Base-by-base conservation (phyloP, 2,113 vertebrate genomes). In the Erythrolamprus reginae region DNA sequence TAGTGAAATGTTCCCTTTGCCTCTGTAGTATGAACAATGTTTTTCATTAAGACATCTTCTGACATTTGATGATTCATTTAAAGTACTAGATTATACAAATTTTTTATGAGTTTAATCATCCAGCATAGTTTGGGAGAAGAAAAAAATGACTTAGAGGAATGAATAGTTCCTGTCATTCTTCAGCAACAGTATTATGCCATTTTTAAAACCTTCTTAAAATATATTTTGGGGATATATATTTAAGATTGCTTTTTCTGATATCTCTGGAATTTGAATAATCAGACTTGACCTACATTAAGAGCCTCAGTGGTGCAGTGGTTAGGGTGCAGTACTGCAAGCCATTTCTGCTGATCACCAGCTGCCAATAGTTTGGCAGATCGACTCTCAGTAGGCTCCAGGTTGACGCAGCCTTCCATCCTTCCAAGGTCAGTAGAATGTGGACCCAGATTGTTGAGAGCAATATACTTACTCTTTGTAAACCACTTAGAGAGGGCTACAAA, bases 1-100 rank as follows among this genome's bases (percentile, higher is more conserved):
- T 90, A 12, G 5, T 51, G 92, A 13, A 89, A 91, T 50, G 7
- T 23, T 95, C 94, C 88, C 77, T 77, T 52, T 92, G 85, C 0
- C 1, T 88, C 12, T 48, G 33, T 87, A 87, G 85, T 53, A 77
- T 88, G 84, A 92, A 90, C 47, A 91, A 48, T 50, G 90, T 61
- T 92, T 90, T 94, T 93, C 93, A 42, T 38, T 70, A 45, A 0
- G 10, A 89, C 61, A 91, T 93, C 95, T 95, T 91, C 91, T 77
- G 83, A 88, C 85, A 94, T 94, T 93, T 94, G 93, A 70, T 93
- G 92, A 95, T 93, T 95, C 90, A 95, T 77, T 91, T 17, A 12
- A 92, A 93, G 51, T 33, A 89, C 56, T 92, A 89, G 88, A 92
- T 94, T 93, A 94, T 92, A 92, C 83, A 93, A 56, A 94, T 93